Evolutionary conservation across 2,888 invertebrate genomes (phyloP), one percentile per base, ranked within the genome.

Genomic region (Spisula subtruncata): DNA sequence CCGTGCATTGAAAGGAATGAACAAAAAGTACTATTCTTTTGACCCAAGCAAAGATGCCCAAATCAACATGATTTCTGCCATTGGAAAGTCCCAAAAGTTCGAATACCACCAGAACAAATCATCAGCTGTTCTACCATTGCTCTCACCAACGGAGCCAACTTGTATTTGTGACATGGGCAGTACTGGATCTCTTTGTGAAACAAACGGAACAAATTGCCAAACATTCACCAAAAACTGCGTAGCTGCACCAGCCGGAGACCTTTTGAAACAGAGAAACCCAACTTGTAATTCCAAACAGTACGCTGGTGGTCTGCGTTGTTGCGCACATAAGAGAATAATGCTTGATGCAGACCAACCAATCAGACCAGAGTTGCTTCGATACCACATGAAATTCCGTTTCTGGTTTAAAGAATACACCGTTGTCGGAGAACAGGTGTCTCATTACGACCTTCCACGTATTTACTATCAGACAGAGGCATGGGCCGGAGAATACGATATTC

Each of bases 301-400:
- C 41, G 83, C 88, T 14, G 92, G 92, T 14, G 92, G 92, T 12
- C 25, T 92, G 41, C 81, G 85, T 54, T 92, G 92, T 41, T 92
- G 92, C 41, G 80, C 83, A 54, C 92, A 92, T 41, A 83, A 85
- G 29, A 81, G 92, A n/a, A 90, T 92, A n/a, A 92, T 92, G 92
- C 83, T 92, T 2, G 92, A 92, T 66, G 90, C 89, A 16, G 90
- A 92, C 82, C 92, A 92, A 54, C 84, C 80, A n/a, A 89, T 92
- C n/a, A 54, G 92, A 81, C 92, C 92, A 0, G 92, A 92, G 81
- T 86, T 92, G 4, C 83, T 92, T 8, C 87, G 92, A 12, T 92
- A 92, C 41, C 92, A 92, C 81, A 92, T 92, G 92, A 92, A 92
- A 54, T 92, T 92, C 88, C 90, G 92, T 1, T 92, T 92, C 82